A percentile compares a stretch with the other conserved stretches of the same genome.
These are phyloP conservation scores for Pipistrellus kuhlii DNA, from an alignment of 2,797 vertebrate species.

Conservation along the genomic window DNA sequence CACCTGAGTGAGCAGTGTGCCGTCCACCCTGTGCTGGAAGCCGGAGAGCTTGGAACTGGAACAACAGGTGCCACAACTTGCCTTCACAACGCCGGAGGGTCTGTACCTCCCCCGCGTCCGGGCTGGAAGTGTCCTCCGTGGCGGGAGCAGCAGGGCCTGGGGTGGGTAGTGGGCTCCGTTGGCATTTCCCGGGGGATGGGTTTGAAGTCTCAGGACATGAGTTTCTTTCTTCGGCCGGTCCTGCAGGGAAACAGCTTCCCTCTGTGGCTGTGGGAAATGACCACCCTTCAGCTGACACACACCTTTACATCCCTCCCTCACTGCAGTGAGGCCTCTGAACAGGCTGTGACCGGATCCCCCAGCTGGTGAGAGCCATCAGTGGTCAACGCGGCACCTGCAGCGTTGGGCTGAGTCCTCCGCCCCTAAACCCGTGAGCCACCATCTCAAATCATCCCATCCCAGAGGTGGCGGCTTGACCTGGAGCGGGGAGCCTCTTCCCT, in stretches of 20 bases:
- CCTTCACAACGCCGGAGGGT: not conserved
- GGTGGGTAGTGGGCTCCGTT: not conserved
- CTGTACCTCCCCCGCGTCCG: not conserved
- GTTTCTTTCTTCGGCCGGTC: not conserved
- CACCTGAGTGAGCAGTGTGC: accelerated
- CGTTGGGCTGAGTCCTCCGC: not conserved
- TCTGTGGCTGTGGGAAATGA: not conserved
- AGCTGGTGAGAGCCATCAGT: not conserved
- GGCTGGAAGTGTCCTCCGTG: too few species aligned
- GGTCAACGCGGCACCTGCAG: not conserved
- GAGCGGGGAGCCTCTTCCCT: not conserved
- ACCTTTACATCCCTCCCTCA: not conserved
- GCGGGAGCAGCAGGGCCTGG: not conserved
- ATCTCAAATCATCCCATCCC: not conserved
- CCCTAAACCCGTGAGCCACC: not conserved
- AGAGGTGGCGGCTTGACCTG: not conserved
- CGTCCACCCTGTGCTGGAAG: not conserved
- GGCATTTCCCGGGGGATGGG: not conserved
- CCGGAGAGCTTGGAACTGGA: not conserved
- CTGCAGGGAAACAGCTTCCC: not conserved
- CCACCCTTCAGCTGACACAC: not conserved
- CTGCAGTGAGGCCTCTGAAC: not conserved
- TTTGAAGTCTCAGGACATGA: not conserved
- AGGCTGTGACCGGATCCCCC: not conserved
- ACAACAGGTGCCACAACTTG: not conserved